Evolutionary conservation across 1,140 invertebrate species (phyloP).

Genomic region (Papilio xuthus): DNA sequence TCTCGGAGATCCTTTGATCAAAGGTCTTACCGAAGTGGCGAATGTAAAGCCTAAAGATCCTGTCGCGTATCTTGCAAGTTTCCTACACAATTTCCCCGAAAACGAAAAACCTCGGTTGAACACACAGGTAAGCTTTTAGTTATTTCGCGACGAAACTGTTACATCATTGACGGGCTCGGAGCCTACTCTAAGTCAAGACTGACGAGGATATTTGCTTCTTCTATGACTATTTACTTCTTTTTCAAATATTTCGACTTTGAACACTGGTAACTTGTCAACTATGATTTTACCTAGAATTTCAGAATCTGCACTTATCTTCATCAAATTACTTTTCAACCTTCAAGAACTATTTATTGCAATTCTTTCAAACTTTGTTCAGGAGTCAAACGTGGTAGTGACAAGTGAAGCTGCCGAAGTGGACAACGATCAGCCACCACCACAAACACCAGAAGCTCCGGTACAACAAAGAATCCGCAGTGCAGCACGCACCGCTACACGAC

Average conservation of each 20-base stretch:
- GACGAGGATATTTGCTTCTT: neutral
- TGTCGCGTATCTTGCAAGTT: constrained; percentile 90
- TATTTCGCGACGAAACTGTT: too few species aligned
- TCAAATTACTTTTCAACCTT: too few species aligned
- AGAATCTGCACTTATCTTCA: neutral
- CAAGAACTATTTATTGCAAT: neutral
- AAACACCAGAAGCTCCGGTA: constrained; percentile 39
- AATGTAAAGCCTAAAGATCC: constrained; percentile 91
- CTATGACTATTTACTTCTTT: neutral
- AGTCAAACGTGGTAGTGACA: constrained; percentile 79
- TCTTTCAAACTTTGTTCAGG: constrained; percentile 56
- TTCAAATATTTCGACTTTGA: too few species aligned
- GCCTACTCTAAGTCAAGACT: too few species aligned
- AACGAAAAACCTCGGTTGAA: constrained; percentile 73
- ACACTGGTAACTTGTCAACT: too few species aligned
- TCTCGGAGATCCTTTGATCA: constrained; percentile 92
- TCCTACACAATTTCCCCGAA: constrained; percentile 88
- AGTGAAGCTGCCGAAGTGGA: constrained; percentile 74
- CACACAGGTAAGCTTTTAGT: constrained; percentile 59
- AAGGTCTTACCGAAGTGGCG: constrained; percentile 92
- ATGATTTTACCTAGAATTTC: neutral
- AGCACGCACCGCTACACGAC: constrained; percentile 62
- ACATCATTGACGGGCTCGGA: too few species aligned
- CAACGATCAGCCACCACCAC: constrained; percentile 58
- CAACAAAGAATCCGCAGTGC: constrained; percentile 46